Evolutionary conservation across 2,113 vertebrate species (phyloP), one percentile per base, ranked within the genome.

Genomic region (Cryptotis parvus): DNA sequence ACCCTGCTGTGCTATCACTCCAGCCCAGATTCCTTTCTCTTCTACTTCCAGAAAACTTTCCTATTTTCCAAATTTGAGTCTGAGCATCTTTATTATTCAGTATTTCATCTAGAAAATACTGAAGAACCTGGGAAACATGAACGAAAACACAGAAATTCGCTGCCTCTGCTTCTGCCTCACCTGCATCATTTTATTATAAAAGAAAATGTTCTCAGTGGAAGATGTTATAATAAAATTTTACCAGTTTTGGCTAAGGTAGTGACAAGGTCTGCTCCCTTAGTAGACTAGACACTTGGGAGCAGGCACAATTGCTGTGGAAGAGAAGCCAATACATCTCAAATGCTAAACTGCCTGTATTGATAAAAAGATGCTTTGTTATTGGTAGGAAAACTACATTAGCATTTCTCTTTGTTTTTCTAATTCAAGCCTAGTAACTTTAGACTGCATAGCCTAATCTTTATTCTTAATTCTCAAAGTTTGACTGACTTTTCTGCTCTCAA

Each of bases 391-490:
- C 8, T 3, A 43, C 33, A 76, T 93, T 70, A 86, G 35, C 41
- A 83, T 61, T 66, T 39, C n/a, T 33, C 35, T 37, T 29, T 45
- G 7, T 61, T 87, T 89, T 89, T 37, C 81, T 73, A 16, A 68
- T 81, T 14, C 74, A 78, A 55, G 26, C 63, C 66, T 94, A 63
- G 22, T 72, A 79, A 91, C 18, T 84, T 83, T n/a, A 66, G 73
- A n/a, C 84, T 82, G 27, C 16, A 0, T 69, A 95, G 75, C 29
- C 92, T 95, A 90, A 33, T 9, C 89, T 76, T 84, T 93, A 91
- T 92, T 94, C 4, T n/a, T 82, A 70, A 20, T 70, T 84, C 2
- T n/a, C 26, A 43, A 18, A 94, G 69, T 37, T 63, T 41, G 78
- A 61, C 37, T 90, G 27, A 58, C 18, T 94, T 97, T 90, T 94